Base-by-base conservation (phyloP, 2,113 vertebrate genomes). In the Rhizomys pruinosus region DNA sequence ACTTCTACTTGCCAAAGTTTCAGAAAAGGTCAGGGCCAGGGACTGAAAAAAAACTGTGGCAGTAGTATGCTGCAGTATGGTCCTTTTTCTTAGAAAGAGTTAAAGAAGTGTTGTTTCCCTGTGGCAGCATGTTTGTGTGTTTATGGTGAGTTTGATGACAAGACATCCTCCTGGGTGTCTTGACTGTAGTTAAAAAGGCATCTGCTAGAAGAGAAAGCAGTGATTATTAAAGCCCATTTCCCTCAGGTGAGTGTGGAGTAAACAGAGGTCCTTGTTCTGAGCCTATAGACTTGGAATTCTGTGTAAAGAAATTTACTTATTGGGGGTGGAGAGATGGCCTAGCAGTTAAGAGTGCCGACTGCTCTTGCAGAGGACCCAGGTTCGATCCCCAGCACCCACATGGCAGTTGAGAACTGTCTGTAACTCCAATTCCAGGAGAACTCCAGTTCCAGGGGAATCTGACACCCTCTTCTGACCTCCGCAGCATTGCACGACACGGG, bases 221-320 rank as follows among this genome's bases (percentile, higher is more conserved):
- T 66, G 37, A 94, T 16, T 34, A 23, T 16, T 34, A 32, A 94
- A 96, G 29, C 19, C 9, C 27, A 55, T 72, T 90, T 76, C 20
- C 16, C 27, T 79, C 74, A 61, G 42, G 12, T 74, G 82, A 82
- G 8, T 52, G 12, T 92, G 27, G 55, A 64, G n/a, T 52, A 57
- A 92, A 78, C 19, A 85, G 5, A 93, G 12, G 29, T 57, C n/a
- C 22, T 92, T 9, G 5, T 19, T 81, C 85, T 7, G 29, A 95
- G 74, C 37, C n/a, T 71, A 20, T 37, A 79, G 63, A 91, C 37
- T 95, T 94, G 72, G 82, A 92, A 78, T 17, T 32, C 0, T 78
- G 86, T 76, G 20, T 87, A 94, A 96, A 92, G 77, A 78, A 73
- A 84, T 93, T 69, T 78, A 66, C 32, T 91, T 90, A 77, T 78